Conservation (phyloP, 2,888 invertebrate genomes). For the Mylabris sibirica region DNA sequence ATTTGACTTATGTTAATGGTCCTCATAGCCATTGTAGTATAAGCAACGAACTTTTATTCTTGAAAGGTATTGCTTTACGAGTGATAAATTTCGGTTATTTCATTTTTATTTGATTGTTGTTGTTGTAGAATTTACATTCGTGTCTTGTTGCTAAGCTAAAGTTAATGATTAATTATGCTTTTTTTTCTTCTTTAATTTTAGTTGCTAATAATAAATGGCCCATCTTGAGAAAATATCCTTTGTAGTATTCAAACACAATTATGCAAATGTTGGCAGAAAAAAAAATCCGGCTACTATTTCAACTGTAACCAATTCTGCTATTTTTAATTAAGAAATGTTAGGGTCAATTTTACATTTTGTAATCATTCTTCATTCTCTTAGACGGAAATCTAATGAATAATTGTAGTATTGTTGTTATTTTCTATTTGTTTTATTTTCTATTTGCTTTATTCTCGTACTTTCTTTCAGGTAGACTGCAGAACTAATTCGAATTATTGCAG, state of each 20-base stretch:
- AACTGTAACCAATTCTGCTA: not conserved
- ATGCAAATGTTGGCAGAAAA: not conserved
- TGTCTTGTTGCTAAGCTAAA: not conserved
- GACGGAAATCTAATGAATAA: not conserved
- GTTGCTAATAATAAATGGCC: not conserved
- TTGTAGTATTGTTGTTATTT: not conserved
- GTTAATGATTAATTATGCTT: not conserved
- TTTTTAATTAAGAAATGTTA: not conserved
- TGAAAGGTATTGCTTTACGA: not conserved
- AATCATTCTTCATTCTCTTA: not conserved
- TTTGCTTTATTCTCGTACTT: not conserved
- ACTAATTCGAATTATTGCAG: slow-evolving; percentile 4
- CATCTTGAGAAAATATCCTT: not conserved
- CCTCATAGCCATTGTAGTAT: not conserved
- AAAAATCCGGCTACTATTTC: not conserved
- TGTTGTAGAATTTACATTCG: not conserved
- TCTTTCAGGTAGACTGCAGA: not conserved
- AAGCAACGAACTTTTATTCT: not conserved
- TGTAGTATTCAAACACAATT: not conserved
- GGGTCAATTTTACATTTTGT: not conserved
- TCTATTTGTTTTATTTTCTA: not conserved
- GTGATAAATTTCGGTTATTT: slow-evolving; percentile 5
- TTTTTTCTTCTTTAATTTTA: too few relatives aligned
- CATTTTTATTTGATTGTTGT: not conserved
- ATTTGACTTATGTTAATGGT: slow-evolving; percentile 4